These are phyloP conservation scores for Gallinago jamesoni DNA, from an alignment of 2,113 vertebrate genomes.

Conservation along the genomic window DNA sequence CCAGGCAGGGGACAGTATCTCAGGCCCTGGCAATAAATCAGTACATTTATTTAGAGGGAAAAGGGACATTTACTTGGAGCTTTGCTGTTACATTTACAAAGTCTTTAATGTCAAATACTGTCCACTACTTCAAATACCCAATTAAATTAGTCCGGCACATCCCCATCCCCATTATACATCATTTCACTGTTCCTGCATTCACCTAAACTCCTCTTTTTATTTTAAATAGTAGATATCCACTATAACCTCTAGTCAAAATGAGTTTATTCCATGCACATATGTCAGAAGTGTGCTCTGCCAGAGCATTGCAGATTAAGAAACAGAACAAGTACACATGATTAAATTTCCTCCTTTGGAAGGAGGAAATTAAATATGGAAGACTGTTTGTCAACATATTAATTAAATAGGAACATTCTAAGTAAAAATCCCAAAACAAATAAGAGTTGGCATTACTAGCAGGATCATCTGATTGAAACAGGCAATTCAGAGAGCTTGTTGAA, in stretches of 20 bases:
- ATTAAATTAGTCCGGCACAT: neutral
- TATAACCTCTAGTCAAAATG: neutral
- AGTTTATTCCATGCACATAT: neutral
- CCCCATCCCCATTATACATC: neutral
- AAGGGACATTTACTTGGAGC: neutral
- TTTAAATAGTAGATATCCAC: neutral
- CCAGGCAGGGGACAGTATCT: neutral
- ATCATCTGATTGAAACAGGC: constrained; percentile 39
- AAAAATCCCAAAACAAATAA: constrained; percentile 34
- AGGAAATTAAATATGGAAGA: constrained; percentile 25
- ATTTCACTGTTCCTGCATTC: neutral
- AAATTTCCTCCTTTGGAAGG: constrained; percentile 51
- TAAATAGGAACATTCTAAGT: constrained; percentile 43
- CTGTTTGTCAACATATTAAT: constrained; percentile 64
- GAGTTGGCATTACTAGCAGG: constrained; percentile 37
- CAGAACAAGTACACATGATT: constrained; percentile 45
- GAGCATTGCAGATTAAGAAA: constrained; percentile 21
- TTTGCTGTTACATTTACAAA: neutral
- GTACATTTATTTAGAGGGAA: neutral
- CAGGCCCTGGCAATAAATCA: constrained; percentile 10
- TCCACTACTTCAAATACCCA: neutral
- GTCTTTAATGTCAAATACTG: neutral
- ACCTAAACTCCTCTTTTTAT: neutral
- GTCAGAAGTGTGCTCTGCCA: constrained; percentile 19
- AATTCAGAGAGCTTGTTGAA: neutral